Conservation (phyloP, 37 sponge, comb jelly and placozoan genomes). For the Crambe crambe region DNA sequence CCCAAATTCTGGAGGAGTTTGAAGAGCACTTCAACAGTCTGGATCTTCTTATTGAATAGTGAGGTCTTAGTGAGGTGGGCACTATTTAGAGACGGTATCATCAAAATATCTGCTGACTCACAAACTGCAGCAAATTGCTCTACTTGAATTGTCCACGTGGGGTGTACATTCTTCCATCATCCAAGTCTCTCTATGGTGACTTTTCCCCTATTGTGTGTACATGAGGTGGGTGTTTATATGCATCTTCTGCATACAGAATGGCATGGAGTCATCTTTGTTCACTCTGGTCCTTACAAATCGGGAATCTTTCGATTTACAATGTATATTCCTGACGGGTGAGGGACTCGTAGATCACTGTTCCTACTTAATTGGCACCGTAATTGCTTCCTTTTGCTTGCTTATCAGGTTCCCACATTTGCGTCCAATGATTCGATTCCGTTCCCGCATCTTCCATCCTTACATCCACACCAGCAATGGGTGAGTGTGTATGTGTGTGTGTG, state of each 20-base stretch:
- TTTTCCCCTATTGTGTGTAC: not conserved
- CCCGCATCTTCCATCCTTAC: conserved; percentile 61
- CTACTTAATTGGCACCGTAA: too few relatives aligned
- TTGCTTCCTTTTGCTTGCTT: too few relatives aligned
- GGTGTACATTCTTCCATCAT: conserved; percentile 62
- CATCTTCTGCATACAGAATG: too few relatives aligned
- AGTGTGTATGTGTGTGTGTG: not conserved
- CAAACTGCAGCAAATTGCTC: conserved; percentile 40
- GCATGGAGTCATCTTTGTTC: conserved; percentile 78
- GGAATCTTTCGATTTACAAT: conserved; percentile 74
- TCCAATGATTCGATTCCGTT: conserved; percentile 63
- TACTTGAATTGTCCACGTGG: conserved; percentile 36
- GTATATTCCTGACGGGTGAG: conserved; percentile 73
- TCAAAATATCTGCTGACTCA: not conserved
- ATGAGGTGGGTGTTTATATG: too few relatives aligned
- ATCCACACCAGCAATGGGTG: conserved; percentile 67
- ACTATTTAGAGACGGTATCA: not conserved
- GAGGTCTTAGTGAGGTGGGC: not conserved
- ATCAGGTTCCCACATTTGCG: conserved; percentile 57
- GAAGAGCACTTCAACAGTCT: conserved; percentile 19
- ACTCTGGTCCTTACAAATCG: conserved; percentile 48
- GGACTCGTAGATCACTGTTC: not conserved
- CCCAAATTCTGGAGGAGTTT: not conserved
- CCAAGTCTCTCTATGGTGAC: conserved; percentile 55
- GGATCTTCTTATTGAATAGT: conserved; percentile 56